These are phyloP conservation scores for Acrocephalus kingi DNA, from an alignment of 2,113 vertebrate species.

Conservation along the genomic window DNA sequence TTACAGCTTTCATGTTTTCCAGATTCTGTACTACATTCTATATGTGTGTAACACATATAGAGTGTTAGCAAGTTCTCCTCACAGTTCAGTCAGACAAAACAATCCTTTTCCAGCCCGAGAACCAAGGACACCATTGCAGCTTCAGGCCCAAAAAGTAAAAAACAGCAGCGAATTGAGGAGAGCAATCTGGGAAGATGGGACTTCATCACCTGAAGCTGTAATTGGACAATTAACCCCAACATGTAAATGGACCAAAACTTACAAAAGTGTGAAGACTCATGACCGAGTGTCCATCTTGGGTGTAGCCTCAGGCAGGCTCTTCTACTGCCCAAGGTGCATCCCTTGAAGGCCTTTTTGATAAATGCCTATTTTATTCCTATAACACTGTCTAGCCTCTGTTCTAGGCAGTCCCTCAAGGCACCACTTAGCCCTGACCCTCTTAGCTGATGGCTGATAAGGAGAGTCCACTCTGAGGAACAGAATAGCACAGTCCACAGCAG, in stretches of 20 bases:
- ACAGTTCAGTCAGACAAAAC: not conserved
- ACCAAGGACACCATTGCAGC: not conserved
- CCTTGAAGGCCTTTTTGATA: not conserved
- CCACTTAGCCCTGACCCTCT: not conserved
- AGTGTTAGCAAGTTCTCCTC: not conserved
- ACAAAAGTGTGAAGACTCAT: not conserved
- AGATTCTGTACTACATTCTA: not conserved
- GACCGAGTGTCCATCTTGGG: not conserved
- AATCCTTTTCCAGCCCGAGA: not conserved
- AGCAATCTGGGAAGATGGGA: not conserved
- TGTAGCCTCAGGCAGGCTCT: fast-evolving
- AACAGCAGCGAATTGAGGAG: not conserved
- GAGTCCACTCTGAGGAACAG: not conserved
- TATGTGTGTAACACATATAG: not conserved
- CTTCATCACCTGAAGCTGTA: not conserved
- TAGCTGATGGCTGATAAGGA: not conserved
- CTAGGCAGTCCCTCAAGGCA: not conserved
- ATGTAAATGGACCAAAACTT: not conserved
- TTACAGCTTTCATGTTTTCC: not conserved
- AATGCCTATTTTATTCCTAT: not conserved
- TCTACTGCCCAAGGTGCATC: not conserved
- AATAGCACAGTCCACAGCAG: not conserved
- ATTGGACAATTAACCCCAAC: not conserved
- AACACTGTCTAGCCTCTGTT: too few species aligned
- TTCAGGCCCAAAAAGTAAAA: not conserved